Base-by-base conservation (phyloP, 2,888 invertebrate species). In the Syritta pipiens region DNA sequence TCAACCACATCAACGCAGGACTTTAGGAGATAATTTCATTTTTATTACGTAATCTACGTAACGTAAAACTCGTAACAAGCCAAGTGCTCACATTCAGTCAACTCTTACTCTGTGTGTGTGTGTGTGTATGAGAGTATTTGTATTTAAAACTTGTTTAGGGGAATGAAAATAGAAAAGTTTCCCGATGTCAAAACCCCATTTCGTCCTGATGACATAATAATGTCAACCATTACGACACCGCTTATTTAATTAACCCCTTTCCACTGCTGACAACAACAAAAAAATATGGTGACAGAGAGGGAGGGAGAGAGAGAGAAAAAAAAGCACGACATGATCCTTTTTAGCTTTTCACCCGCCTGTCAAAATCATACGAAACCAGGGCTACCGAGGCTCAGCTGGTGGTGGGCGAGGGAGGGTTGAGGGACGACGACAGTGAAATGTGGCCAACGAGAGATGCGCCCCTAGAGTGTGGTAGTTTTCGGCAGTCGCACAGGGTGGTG, bases 171-270 rank as follows among this genome's bases (percentile, higher is more conserved):
- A 60, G 35, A 59, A 46, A 68, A 53, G 10, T 65, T 72, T 49
- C 4, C 10, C 6, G n/a, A 1, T 19, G 17, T 12, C 9, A 2
- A 5, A 17, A 35, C 10, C 7, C 3, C 17, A n/a, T n/a, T n/a
- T n/a, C n/a, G n/a, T n/a, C 20, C 19, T 79, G 53, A 72, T 67
- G 62, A 37, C 60, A 55, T 62, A 60, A 74, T 74, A 62, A 68
- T 62, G 28, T 44, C 67, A 57, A 32, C 57, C 62, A 74, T 74
- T 60, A 79, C 53, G 67, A 42, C 67, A 62, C 67, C 67, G 32
- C 49, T 68, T 74, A 67, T 79, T 79, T 74, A 67, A 79, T 79
- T 74, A 67, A 40, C 48, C 42, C 22, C 59, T 55, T 74, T 28
- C 60, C 49, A 7, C 14, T 7, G 2, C 14, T 17, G 6, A 2